Base-by-base conservation (phyloP, 2,888 invertebrate genomes). In the Noctua janthe region DNA sequence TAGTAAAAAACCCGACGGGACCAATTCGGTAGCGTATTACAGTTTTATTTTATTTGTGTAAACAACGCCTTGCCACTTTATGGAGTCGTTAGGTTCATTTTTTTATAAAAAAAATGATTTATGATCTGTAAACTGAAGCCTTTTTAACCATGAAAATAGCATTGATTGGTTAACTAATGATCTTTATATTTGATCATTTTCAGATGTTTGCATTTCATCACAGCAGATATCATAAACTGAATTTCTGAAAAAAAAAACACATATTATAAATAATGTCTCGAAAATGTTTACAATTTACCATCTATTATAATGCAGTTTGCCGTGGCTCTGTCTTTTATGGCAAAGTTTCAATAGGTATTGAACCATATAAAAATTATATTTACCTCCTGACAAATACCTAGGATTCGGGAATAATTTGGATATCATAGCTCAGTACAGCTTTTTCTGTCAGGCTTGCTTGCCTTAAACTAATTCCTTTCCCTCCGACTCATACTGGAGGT, bases 1-100 rank as follows among this genome's bases (percentile, higher is more conserved):
- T 94, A 92, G 86, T 88, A 89, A 94, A 94, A 93, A 94, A 92
- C 88, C 83, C 87, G 92, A 92, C 93, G 92, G 86, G 91, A 90
- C 93, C 91, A 92, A 93, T 94, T 94, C 95, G 93, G 95, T 95
- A 96, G 96, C 96, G 85, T 86, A 89, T 92, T 93, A 92, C 86
- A 90, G 91, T 94, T 94, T 95, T 94, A 91, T 89, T 95, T 95
- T 95, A 92, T 95, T 95, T 95, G 85, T 91, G 90, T 92, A 92
- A 93, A 92, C 88, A 88, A 86, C 90, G 90, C 90, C 90, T 91
- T 92, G 90, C 89, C 93, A 92, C 91, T 94, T 95, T 95, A 94
- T 92, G 93, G 92, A 89, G 90, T 93, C 91, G 92, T 95, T 93
- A 92, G 92, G 88, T 90, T 88, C 87, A 91, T 92, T 92, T 94